A percentile compares a stretch with the other conserved stretches of the same genome.
phyloP scores from a whole-genome alignment of 2,797 vertebrate genomes.

The Platyrinchus mystaceus region DNA sequence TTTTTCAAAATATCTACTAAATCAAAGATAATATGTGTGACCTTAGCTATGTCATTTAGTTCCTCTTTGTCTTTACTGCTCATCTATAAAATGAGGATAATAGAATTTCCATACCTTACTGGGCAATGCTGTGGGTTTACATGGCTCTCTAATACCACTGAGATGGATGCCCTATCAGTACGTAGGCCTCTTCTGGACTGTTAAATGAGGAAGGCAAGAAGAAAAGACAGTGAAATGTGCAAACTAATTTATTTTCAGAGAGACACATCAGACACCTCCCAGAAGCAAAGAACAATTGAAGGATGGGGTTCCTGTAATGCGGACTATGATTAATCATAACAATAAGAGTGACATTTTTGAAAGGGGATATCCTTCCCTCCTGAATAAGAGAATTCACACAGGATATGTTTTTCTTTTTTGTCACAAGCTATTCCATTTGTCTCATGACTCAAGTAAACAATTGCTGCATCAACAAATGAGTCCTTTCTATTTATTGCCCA shows the following conservation, averaged over 20 bases:
- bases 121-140: background rate
- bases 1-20: background rate
- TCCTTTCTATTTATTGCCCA: background rate
- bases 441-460: slow-evolving; percentile 18
- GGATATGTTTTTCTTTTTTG: background rate
- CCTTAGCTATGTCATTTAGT: background rate
- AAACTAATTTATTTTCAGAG: background rate
- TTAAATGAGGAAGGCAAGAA: background rate
- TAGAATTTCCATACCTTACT: background rate
- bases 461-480: background rate
- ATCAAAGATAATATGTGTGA: background rate
- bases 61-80: background rate
- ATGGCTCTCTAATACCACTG: background rate
- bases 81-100: background rate
- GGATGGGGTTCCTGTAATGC: background rate
- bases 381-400: background rate
- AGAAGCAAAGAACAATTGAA: background rate
- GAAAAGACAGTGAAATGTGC: background rate
- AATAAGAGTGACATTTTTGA: background rate
- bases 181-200: background rate
- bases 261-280: background rate
- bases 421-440: background rate
- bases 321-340: background rate
- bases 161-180: background rate
- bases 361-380: background rate